Evolutionary conservation across 2,797 vertebrate species (phyloP), one percentile per base, ranked within the genome.

Genomic region (Pampus argenteus): DNA sequence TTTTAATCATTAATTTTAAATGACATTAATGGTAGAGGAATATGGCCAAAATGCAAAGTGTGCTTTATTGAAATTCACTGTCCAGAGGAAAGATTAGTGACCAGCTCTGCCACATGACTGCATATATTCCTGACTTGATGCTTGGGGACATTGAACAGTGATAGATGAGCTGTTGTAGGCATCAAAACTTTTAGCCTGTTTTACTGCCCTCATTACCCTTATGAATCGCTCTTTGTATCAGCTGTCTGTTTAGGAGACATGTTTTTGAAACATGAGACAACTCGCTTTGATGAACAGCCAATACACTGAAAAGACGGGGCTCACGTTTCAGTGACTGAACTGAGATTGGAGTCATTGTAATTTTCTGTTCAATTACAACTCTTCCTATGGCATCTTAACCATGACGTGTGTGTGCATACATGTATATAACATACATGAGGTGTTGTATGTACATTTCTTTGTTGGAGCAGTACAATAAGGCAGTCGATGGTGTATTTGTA

Each of bases 61-160:
- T 57, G 6, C 25, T 57, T 57, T 36, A 6, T 64, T 48, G 45
- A 23, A n/a, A 17, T 50, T 74, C 25, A 17, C 48, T 26, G 48
- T 29, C 42, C 67, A 60, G 40, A 54, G 38, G 61, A 44, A 51
- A 14, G 52, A 71, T 28, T 40, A 63, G 23, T 36, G 20, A 62
- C 55, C 44, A 59, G 14, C 17, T 6, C 40, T 61, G 55, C 20
- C 50, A 36, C 57, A 62, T 76, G 55, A 79, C 34, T 61, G 59
- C 29, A 28, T n/a, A 63, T 77, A 65, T 81, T 78, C 66, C 71
- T 74, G 36, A 11, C 52, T 71, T 50, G 54, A 76, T 71, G 57
- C 52, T 64, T 26, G 18, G 42, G 44, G 34, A 57, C 56, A 64
- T 17, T 61, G 58, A 71, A 48, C 14, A 25, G 31, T 9, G 20